phyloP scores from a whole-genome alignment of 2,888 invertebrate species.

The Temnothorax unifasciatus region DNA sequence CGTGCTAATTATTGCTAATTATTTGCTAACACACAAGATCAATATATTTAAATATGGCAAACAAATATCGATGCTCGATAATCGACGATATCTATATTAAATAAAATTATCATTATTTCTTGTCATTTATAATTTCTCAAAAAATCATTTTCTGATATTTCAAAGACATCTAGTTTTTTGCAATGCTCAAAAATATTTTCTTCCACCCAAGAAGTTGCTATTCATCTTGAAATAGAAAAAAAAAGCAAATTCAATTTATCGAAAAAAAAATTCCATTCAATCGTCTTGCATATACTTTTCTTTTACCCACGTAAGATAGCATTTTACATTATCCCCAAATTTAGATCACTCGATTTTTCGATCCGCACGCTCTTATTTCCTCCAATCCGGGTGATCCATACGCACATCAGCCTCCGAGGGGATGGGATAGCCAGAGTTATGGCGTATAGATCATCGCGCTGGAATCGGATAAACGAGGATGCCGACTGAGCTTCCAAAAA shows the following conservation, averaged over 20 bases:
- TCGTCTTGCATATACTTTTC: not conserved
- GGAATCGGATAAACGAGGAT: slow-evolving; percentile 41
- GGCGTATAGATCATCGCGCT: slow-evolving; percentile 47
- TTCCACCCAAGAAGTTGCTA: not conserved
- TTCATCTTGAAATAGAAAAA: not conserved
- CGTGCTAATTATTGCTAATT: not conserved
- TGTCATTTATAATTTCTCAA: not conserved
- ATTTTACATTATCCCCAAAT: slow-evolving; percentile 15
- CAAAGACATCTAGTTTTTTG: not conserved
- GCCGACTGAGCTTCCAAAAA: slow-evolving; percentile 27
- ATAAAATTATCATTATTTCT: not conserved
- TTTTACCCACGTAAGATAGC: not conserved
- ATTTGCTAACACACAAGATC: not conserved
- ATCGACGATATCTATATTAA: not conserved
- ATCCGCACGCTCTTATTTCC: slow-evolving; percentile 8
- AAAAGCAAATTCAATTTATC: not conserved
- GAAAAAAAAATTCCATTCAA: not conserved
- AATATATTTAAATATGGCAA: not conserved
- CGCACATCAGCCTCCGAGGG: slow-evolving; percentile 33
- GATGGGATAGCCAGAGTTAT: slow-evolving; percentile 40
- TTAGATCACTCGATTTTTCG: slow-evolving; percentile 29
- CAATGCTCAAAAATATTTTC: not conserved
- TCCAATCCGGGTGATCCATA: slow-evolving; percentile 39
- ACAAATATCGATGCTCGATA: not conserved
- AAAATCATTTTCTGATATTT: slow-evolving; percentile 10